Evolutionary conservation across 1,140 invertebrate genomes (phyloP).

Genomic region (Drosophila pachea): DNA sequence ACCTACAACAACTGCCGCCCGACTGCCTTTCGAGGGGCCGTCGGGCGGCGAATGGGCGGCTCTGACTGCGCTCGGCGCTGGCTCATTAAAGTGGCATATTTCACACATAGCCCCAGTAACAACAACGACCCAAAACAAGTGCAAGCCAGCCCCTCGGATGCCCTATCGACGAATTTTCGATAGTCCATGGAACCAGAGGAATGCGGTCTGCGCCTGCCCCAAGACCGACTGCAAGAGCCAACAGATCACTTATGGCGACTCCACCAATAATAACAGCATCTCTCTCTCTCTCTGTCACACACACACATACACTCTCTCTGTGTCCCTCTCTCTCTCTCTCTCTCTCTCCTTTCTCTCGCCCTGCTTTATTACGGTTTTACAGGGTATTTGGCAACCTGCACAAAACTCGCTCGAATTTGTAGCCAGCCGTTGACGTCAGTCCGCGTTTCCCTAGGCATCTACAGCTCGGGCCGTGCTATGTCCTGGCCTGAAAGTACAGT

Average conservation of each 20-base stretch:
- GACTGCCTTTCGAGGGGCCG: constrained; percentile 4
- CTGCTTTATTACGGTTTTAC: neutral
- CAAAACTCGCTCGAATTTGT: constrained; percentile 26
- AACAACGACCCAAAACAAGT: constrained; percentile 47
- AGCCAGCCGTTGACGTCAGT: constrained; percentile 23
- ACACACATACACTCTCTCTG: too few relatives aligned
- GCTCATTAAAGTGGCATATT: constrained; percentile 77
- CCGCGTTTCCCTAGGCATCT: constrained; percentile 42
- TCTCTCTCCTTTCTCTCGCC: too few relatives aligned
- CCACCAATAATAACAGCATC: too few relatives aligned
- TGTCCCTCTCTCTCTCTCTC: too few relatives aligned
- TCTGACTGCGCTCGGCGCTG: constrained; percentile 68
- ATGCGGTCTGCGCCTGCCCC: too few relatives aligned
- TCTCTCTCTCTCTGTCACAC: too few relatives aligned
- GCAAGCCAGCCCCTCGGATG: constrained; percentile 19
- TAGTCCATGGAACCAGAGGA: too few relatives aligned
- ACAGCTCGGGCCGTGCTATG: constrained; percentile 36
- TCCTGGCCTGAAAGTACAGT: constrained; percentile 56
- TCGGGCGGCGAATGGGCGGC: constrained; percentile 34
- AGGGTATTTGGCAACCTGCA: constrained; percentile 15
- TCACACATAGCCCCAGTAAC: constrained; percentile 66
- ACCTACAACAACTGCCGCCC: constrained; percentile 63
- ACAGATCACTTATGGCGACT: too few relatives aligned
- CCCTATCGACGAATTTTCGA: constrained; percentile 1
- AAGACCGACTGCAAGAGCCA: too few relatives aligned